Conservation (phyloP, 2,113 vertebrate genomes). For the Amblyopsis rosae region DNA sequence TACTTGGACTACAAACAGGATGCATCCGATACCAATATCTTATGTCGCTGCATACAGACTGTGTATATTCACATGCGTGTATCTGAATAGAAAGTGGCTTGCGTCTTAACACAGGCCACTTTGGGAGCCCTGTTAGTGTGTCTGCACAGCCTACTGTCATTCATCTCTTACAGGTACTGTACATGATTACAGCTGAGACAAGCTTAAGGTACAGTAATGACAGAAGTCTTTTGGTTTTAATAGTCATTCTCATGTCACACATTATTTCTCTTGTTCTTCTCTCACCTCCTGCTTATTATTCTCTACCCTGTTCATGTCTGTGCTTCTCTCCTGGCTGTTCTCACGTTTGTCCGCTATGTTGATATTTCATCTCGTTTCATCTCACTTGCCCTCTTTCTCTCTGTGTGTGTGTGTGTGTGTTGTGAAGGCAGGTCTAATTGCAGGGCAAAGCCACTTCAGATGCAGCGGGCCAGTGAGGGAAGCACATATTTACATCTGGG, state of each 20-base stretch:
- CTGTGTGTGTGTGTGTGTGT: constrained; percentile 57
- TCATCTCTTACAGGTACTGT: too few species aligned
- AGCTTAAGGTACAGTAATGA: too few species aligned
- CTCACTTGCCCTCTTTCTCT: constrained; percentile 4
- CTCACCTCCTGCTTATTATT: neutral
- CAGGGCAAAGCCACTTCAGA: constrained; percentile 55
- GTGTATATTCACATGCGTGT: too few species aligned
- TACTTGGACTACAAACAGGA: too few species aligned
- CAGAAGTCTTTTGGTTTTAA: too few species aligned
- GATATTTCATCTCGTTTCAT: neutral
- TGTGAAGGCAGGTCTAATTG: constrained; percentile 51
- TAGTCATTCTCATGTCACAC: neutral
- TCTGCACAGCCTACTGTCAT: too few species aligned
- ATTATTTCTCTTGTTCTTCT: neutral
- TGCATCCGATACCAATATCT: too few species aligned
- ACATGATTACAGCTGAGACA: too few species aligned
- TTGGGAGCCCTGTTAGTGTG: too few species aligned
- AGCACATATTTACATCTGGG: constrained; percentile 56
- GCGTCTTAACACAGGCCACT: too few species aligned
- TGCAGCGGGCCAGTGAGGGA: constrained; percentile 54
- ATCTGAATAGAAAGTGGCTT: too few species aligned
- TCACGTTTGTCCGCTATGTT: constrained; percentile 1
- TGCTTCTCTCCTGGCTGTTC: neutral
- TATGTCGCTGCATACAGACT: too few species aligned
- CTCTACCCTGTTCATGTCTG: neutral